Percentiles rank a stretch among this genome's conserved stretches.
Evolutionary conservation across 2,797 vertebrate genomes (phyloP).

Genomic region (Girardinus metallicus): DNA sequence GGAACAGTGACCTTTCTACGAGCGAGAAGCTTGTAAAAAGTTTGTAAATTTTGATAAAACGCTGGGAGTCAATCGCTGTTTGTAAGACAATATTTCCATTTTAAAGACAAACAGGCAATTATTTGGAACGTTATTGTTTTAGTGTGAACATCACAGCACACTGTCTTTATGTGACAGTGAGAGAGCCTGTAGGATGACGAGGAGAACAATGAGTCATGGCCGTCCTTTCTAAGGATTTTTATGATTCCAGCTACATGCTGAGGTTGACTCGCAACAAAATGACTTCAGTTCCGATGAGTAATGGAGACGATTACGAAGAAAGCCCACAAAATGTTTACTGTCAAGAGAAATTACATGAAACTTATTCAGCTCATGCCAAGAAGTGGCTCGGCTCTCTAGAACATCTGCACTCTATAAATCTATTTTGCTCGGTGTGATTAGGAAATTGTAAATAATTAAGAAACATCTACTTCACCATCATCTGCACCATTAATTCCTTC

Average conservation of each 20-base stretch:
- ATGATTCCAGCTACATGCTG: not conserved
- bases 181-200: not conserved
- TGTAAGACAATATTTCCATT: too few relatives aligned
- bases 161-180: not conserved
- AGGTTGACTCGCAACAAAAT: not conserved
- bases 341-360: not conserved
- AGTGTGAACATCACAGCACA: not conserved
- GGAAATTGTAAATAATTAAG: not conserved
- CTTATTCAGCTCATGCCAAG: not conserved
- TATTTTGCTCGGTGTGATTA: not conserved
- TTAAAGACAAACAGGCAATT: not conserved
- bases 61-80: too few relatives aligned
- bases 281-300: not conserved
- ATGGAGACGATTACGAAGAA: not conserved
- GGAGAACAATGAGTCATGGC: not conserved
- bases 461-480: not conserved
- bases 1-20: too few relatives aligned
- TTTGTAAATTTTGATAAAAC: too few relatives aligned
- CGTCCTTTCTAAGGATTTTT: not conserved
- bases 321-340: conserved; percentile 1
- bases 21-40: not conserved
- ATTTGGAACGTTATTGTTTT: not conserved
- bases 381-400: not conserved
- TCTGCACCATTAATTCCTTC: not conserved
- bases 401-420: not conserved